Conservation (phyloP, 2,797 vertebrate genomes). For the Sebastes reedi region DNA sequence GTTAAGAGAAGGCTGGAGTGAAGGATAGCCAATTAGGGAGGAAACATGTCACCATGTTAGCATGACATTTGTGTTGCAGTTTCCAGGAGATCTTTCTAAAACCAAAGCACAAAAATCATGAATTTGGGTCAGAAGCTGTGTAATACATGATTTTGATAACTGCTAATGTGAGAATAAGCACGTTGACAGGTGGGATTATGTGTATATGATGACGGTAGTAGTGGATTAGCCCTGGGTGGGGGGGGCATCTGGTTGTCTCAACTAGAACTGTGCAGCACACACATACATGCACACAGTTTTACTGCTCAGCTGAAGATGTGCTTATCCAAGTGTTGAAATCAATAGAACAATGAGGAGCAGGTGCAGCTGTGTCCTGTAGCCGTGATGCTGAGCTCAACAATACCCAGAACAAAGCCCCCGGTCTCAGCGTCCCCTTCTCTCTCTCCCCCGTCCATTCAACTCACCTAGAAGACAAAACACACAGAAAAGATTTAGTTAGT, state of each 20-base stretch:
- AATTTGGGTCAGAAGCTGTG: neutral
- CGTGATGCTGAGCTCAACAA: neutral
- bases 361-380: neutral
- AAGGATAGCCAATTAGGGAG: neutral
- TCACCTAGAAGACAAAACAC: conserved; percentile 55
- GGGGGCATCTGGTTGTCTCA: neutral
- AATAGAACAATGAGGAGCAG: conserved; percentile 2
- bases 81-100: neutral
- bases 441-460: neutral
- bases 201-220: neutral
- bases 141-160: neutral
- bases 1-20: conserved; percentile 1
- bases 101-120: neutral
- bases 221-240: neutral
- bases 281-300: neutral
- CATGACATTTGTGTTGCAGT: neutral
- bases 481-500: neutral
- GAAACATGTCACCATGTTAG: conserved; percentile 15
- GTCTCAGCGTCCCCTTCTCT: neutral
- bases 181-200: neutral
- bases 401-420: neutral
- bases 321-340: conserved; percentile 13
- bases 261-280: neutral
- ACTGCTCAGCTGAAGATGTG: conserved; percentile 21
- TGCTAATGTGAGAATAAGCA: neutral